Percentiles rank a stretch among this genome's conserved stretches.
Evolutionary conservation across 2,113 vertebrate species (phyloP).

Genomic region (Corythoichthys intestinalis): DNA sequence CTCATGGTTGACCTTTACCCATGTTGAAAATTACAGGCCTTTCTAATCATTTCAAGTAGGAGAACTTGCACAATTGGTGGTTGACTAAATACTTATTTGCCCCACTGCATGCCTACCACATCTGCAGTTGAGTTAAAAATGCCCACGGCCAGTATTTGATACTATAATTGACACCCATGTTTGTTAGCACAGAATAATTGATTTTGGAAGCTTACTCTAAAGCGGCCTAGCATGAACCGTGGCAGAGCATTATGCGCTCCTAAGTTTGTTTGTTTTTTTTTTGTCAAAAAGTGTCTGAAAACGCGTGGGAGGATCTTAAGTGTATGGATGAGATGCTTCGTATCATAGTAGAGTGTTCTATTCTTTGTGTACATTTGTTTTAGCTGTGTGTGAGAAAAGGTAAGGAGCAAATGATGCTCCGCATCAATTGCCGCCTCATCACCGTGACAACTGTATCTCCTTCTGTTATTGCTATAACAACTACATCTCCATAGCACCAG

Average conservation of each 20-base stretch:
- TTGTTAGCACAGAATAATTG: background rate
- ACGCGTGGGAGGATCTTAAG: constrained; percentile 55
- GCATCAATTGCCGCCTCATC: constrained; percentile 65
- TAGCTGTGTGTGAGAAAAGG: constrained; percentile 21
- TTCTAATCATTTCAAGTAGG: no score
- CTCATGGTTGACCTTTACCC: no score
- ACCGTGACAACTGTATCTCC: constrained; percentile 69
- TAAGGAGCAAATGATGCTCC: constrained; percentile 62
- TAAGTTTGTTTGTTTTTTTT: background rate
- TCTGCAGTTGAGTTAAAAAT: background rate
- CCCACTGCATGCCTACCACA: background rate
- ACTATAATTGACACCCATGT: background rate
- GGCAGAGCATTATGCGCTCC: background rate
- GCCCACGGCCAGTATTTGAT: background rate
- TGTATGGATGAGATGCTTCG: constrained; percentile 56
- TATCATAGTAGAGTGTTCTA: constrained; percentile 31
- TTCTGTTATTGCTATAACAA: constrained; percentile 70
- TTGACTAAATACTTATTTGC: no score
- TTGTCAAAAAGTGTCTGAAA: constrained; percentile 43
- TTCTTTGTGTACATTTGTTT: constrained; percentile 30
- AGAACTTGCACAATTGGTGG: no score
- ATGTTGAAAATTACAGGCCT: no score
- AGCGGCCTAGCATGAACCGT: background rate
- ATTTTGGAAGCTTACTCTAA: background rate
- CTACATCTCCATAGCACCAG: constrained; percentile 26